phyloP scores from a whole-genome alignment of 2,888 invertebrate genomes.

The Leucania comma region DNA sequence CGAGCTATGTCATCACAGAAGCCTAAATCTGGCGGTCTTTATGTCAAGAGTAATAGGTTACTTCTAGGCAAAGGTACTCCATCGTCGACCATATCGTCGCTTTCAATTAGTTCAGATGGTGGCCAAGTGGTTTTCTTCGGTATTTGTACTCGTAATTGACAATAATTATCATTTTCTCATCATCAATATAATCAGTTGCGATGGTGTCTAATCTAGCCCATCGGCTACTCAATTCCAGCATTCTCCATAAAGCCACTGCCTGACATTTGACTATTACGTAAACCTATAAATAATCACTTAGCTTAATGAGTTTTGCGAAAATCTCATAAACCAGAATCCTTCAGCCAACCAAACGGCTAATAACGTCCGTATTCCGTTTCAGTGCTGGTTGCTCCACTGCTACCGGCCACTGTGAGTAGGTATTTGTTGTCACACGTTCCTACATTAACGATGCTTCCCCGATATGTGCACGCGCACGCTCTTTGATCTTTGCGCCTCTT shows the following conservation, averaged over 20 bases:
- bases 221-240: background rate
- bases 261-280: background rate
- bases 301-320: constrained; percentile 4
- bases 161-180: background rate
- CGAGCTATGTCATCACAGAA: no score
- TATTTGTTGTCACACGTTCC: constrained; percentile 38
- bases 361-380: constrained; percentile 19
- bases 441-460: constrained; percentile 48
- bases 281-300: background rate
- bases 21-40: no score
- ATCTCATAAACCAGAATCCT: background rate
- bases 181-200: no score
- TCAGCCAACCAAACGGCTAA: background rate
- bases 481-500: constrained; percentile 60
- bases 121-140: no score
- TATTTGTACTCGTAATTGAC: no score
- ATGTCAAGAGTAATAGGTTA: no score
- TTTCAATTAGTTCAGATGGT: no score
- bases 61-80: no score
- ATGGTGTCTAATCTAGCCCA: no score
- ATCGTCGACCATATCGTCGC: no score
- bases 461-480: constrained; percentile 31
- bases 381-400: constrained; percentile 29
- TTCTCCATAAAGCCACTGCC: background rate
- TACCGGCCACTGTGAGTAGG: constrained; percentile 30